Base-by-base conservation (phyloP, 1,140 invertebrate genomes). In the Nebria ingens region DNA sequence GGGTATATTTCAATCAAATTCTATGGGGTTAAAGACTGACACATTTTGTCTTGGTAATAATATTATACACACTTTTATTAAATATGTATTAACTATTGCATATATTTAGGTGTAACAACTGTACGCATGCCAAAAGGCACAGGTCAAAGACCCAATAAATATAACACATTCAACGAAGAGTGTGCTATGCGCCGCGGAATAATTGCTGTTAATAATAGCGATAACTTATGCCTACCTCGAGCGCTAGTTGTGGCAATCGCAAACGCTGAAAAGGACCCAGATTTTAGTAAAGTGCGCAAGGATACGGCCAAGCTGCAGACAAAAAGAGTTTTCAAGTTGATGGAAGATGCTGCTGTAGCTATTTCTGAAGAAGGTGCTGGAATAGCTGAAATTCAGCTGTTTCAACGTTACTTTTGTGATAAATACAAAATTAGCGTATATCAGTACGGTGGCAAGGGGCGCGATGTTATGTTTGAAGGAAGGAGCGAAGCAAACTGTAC, bases 341-440 rank as follows among this genome's bases (percentile, higher is more conserved):
- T 6, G 6, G 17, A 45, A 9, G 3, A 45, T 4, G 17, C 15
- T 11, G 15, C 3, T 12, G 3, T 45, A 29, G 50, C 22, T 51
- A 54, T 51, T 17, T 17, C 15, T 25, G 17, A 12, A 22, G 22
- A 40, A 15, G 51, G 51, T 11, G 21, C 21, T 11, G 51, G 51
- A 12, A 40, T 53, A 12, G 15, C 9, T 4, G 50, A 53, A 53
- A 2, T 57, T 2, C 4, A 50, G 21, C 20, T 29, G 15, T 58
- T 57, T n/a, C 56, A 58, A 49, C n/a, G 51, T 19, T 42, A 54
- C 42, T 40, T 58, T 9, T n/a, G n/a, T n/a, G 23, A 15, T 13
- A 23, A 54, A n/a, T 58, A 58, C 40, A 50, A 21, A 23, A 49
- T 58, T 17, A 42, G 20, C 13, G 56, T 58, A 19, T 58, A 58